Percentiles rank a stretch among this genome's conserved stretches.
Conservation (phyloP, 2,888 invertebrate genomes). For the Unio pictorum region DNA sequence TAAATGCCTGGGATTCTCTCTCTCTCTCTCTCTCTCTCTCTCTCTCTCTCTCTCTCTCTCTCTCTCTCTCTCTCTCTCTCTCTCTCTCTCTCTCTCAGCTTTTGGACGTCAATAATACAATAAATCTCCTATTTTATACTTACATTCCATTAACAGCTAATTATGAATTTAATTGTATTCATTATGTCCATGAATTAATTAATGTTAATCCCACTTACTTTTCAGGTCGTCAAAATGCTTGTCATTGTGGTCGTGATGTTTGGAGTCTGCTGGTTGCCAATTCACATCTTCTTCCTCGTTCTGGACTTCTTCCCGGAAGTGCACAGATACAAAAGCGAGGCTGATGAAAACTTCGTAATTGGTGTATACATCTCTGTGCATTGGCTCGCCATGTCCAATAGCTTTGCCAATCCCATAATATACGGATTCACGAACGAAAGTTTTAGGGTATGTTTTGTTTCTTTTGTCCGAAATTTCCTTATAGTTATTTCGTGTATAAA, state of each 20-base stretch:
- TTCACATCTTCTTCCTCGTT: conserved; percentile 64
- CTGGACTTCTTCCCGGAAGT: conserved; percentile 57
- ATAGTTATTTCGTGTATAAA: no score
- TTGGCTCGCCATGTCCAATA: conserved; percentile 70
- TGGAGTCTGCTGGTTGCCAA: conserved; percentile 68
- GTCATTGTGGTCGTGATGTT: conserved; percentile 66
- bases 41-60: neutral
- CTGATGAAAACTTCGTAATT: conserved; percentile 35
- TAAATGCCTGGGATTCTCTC: neutral
- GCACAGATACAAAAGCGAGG: conserved; percentile 12
- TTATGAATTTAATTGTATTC: neutral
- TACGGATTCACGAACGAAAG: conserved; percentile 70
- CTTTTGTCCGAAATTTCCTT: no score
- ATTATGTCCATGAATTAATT: neutral
- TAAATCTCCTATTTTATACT: no score
- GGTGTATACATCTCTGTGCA: conserved; percentile 61
- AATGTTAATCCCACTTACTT: conserved; percentile 7
- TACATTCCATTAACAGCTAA: no score
- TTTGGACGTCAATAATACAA: no score
- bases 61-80: neutral
- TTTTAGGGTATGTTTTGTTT: conserved; percentile 61
- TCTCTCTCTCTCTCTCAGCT: no score
- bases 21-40: neutral
- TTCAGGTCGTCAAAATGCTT: conserved; percentile 70
- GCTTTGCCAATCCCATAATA: conserved; percentile 69